Percentiles rank a stretch among this genome's conserved stretches.
phyloP scores from a whole-genome alignment of 2,113 vertebrate genomes.

The Tachycineta bicolor region DNA sequence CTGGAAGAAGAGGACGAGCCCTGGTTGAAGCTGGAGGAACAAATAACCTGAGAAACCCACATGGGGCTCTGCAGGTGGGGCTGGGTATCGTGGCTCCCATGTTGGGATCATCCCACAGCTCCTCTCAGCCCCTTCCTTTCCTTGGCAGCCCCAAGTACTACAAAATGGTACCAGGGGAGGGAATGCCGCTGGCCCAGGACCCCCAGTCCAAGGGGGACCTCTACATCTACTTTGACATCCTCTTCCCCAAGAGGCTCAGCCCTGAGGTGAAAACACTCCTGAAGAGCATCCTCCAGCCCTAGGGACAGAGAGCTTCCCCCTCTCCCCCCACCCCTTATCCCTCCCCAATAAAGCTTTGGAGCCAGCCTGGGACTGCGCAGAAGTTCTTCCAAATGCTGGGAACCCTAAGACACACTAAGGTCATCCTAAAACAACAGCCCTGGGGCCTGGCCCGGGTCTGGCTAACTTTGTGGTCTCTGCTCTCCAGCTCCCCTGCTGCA shows the following conservation, averaged over 20 bases:
- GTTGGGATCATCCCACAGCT: rapidly evolving
- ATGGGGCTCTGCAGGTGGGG: rapidly evolving
- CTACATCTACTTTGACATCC: constrained; percentile 84
- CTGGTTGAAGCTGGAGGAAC: background rate
- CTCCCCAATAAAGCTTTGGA: background rate
- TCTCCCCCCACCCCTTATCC: no score
- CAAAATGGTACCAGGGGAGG: constrained; percentile 86
- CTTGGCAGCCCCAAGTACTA: constrained; percentile 83
- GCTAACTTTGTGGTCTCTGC: background rate
- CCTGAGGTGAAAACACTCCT: constrained; percentile 80
- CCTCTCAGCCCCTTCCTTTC: background rate
- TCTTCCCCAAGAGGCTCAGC: constrained; percentile 85
- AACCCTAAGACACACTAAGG: background rate
- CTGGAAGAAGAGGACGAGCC: background rate
- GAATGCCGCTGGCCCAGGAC: constrained; percentile 84
- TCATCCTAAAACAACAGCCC: background rate
- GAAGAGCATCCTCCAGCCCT: constrained; percentile 72
- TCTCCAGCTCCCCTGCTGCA: background rate
- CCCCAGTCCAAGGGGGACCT: constrained; percentile 83
- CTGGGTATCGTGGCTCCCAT: rapidly evolving
- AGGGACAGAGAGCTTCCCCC: rapidly evolving
- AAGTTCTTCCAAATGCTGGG: background rate
- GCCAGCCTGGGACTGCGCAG: rapidly evolving
- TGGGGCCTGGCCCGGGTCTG: rapidly evolving
- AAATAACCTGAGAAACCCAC: rapidly evolving